Conservation (phyloP, 2,888 invertebrate species). For the Drosophila sordidula region DNA sequence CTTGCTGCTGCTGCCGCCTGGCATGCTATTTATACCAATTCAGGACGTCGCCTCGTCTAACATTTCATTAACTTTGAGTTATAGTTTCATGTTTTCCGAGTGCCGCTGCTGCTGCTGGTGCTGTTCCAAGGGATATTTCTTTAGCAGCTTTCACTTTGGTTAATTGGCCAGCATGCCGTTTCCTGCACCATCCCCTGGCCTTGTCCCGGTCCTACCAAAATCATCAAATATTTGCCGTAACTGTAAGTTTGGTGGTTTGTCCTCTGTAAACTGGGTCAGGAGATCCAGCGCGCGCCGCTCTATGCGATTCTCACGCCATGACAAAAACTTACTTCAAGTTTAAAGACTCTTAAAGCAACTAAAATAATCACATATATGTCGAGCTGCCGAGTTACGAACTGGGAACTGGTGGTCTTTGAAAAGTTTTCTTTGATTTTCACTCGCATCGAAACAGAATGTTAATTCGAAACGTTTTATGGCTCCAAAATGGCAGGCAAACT, state of each 20-base stretch:
- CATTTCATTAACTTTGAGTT: conserved; percentile 70
- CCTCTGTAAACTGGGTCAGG: conserved; percentile 21
- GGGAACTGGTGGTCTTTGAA: not conserved
- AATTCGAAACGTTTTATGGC: conserved; percentile 53
- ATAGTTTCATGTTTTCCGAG: conserved; percentile 47
- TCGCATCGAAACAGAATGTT: conserved; percentile 39
- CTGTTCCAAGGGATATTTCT: conserved; percentile 5
- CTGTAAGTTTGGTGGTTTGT: not conserved
- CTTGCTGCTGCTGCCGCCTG: conserved; percentile 14
- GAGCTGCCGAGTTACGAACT: not conserved
- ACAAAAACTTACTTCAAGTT: not conserved
- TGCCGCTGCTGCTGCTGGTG: not conserved
- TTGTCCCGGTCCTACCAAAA: not conserved
- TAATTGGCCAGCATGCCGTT: conserved; percentile 51
- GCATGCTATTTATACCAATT: conserved; percentile 68
- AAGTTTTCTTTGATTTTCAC: conserved; percentile 1
- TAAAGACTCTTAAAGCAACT: not conserved
- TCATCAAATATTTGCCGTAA: conserved; percentile 20
- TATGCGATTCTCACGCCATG: conserved; percentile 7
- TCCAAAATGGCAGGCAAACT: conserved; percentile 32
- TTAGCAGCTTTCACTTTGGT: conserved; percentile 51
- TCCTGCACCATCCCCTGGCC: not conserved
- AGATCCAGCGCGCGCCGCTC: not conserved
- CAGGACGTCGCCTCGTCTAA: conserved; percentile 52
- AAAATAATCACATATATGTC: conserved; percentile 6